Percentiles rank a stretch among this genome's conserved stretches.
Conservation (phyloP, 2,888 invertebrate genomes). For the Lasioglossum leucozonium region DNA sequence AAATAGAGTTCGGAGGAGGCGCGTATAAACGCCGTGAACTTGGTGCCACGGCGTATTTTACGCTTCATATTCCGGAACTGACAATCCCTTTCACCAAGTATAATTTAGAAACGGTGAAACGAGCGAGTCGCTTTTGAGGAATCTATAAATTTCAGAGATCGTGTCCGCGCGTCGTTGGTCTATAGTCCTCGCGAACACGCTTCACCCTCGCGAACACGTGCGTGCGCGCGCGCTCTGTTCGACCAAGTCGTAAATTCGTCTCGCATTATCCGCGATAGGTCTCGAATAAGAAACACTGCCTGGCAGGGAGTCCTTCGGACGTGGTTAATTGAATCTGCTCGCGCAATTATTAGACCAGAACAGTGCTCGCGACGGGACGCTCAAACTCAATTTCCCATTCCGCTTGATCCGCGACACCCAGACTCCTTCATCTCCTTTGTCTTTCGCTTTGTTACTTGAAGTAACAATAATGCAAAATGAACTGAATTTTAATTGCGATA, state of each 20-base stretch:
- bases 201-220: not conserved
- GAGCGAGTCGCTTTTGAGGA: constrained; percentile 6
- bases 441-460: too few relatives aligned
- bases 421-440: not conserved
- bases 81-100: constrained; percentile 16
- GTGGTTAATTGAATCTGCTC: constrained; percentile 22
- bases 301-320: not conserved
- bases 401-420: constrained; percentile 31
- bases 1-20: not conserved
- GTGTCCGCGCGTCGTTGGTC: not conserved
- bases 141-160: constrained; percentile 29
- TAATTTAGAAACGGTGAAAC: constrained; percentile 16
- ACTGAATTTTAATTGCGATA: too few relatives aligned
- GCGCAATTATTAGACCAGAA: constrained; percentile 34
- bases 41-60: not conserved
- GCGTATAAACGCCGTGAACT: not conserved
- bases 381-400: constrained; percentile 43
- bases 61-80: not conserved
- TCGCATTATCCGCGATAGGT: not conserved
- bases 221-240: not conserved
- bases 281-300: constrained; percentile 27
- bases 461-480: not conserved
- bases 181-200: too few relatives aligned
- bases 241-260: not conserved
- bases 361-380: constrained; percentile 7